Conservation (phyloP, 2,888 invertebrate species). For the Tachina lurida region DNA sequence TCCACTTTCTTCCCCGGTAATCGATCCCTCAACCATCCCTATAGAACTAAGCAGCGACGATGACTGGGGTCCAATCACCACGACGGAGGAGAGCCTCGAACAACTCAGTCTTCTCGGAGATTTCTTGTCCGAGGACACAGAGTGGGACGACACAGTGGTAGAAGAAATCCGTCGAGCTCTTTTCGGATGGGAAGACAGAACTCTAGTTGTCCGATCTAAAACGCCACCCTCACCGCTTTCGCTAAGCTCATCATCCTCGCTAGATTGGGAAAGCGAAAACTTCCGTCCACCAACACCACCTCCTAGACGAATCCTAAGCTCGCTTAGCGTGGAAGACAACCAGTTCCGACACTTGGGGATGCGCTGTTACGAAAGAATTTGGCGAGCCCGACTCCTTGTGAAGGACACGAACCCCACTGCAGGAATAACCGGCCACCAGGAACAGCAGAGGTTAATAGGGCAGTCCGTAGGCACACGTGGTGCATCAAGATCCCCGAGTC, state of each 20-base stretch:
- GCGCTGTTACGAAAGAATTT: not conserved
- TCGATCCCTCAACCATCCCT: not conserved
- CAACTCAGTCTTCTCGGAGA: no score
- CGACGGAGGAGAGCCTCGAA: no score
- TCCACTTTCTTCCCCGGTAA: no score
- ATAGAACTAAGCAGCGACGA: not conserved
- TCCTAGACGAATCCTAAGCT: not conserved
- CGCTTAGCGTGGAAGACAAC: not conserved
- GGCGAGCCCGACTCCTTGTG: not conserved
- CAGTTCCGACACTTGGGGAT: not conserved
- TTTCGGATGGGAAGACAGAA: not conserved
- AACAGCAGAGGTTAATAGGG: no score
- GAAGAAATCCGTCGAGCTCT: not conserved
- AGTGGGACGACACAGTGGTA: not conserved
- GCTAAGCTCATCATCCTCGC: not conserved
- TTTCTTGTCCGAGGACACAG: not conserved
- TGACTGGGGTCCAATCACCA: not conserved
- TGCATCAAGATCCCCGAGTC: no score
- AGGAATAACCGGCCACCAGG: not conserved
- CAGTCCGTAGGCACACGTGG: no score
- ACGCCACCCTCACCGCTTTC: not conserved
- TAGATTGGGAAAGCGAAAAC: slow-evolving; percentile 12
- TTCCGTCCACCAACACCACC: not conserved
- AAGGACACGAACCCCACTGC: not conserved
- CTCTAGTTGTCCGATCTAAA: not conserved